Evolutionary conservation across 1,140 invertebrate genomes (phyloP).

Genomic region (Drosophila willistoni): DNA sequence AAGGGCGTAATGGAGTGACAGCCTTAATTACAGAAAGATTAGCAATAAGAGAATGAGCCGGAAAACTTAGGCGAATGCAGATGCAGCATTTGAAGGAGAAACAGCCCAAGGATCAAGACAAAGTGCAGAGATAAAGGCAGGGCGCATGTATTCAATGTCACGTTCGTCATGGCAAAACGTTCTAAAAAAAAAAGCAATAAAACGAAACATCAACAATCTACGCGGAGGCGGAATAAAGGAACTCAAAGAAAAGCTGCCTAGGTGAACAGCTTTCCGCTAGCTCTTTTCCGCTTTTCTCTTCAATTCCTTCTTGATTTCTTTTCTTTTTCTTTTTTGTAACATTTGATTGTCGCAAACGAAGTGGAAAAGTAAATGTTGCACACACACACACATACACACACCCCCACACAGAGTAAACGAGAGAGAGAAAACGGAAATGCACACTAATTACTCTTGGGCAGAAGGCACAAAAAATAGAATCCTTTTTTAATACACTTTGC

Average conservation of each 20-base stretch:
- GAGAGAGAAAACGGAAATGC: slow-evolving; percentile 57
- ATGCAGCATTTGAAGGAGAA: slow-evolving; percentile 5
- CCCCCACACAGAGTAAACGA: neutral
- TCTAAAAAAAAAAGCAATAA: neutral
- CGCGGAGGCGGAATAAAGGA: slow-evolving; percentile 12
- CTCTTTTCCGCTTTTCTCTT: neutral
- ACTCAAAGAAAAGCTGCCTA: slow-evolving; percentile 12
- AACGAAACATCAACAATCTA: slow-evolving; percentile 39
- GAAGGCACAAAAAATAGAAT: slow-evolving; percentile 31
- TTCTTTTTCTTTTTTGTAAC: slow-evolving; percentile 71
- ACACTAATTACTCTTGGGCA: slow-evolving; percentile 75
- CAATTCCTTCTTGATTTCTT: slow-evolving; percentile 36
- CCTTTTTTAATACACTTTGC: slow-evolving; percentile 48
- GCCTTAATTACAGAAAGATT: slow-evolving; percentile 77
- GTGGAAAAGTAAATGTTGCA: slow-evolving; percentile 76
- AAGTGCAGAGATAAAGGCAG: slow-evolving; percentile 40
- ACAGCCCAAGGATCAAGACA: slow-evolving; percentile 16
- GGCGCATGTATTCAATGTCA: slow-evolving; percentile 68
- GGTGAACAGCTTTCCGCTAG: slow-evolving; percentile 13
- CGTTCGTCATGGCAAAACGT: slow-evolving; percentile 34
- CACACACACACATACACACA: slow-evolving; percentile 45
- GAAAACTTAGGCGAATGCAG: neutral
- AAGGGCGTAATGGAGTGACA: slow-evolving; percentile 64
- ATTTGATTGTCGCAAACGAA: slow-evolving; percentile 79
- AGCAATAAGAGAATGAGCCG: slow-evolving; percentile 41